Conservation (phyloP, 2,888 invertebrate genomes). For the Lasioglossum figueresi region DNA sequence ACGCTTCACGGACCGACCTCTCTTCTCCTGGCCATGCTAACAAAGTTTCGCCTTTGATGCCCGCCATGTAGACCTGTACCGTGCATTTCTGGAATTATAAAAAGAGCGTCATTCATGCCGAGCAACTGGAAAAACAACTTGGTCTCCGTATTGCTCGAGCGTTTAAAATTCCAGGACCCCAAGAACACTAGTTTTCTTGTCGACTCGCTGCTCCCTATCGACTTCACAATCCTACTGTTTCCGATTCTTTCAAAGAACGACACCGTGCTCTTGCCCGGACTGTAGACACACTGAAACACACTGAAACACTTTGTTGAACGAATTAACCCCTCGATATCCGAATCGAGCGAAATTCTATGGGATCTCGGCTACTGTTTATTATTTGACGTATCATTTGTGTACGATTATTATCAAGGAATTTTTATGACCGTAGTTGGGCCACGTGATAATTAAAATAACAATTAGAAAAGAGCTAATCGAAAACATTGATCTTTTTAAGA, state of each 20-base stretch:
- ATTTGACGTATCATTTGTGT: neutral
- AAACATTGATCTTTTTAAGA: no score
- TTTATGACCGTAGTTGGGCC: no score
- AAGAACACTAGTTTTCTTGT: neutral
- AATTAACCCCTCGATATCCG: no score
- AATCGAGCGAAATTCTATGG: neutral
- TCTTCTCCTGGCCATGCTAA: constrained; percentile 26
- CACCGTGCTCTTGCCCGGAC: neutral
- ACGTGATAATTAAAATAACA: no score
- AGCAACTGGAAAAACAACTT: constrained; percentile 17
- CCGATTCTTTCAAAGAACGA: neutral
- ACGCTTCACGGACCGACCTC: constrained; percentile 15
- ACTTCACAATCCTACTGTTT: neutral
- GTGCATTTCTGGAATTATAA: constrained; percentile 38
- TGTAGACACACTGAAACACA: no score
- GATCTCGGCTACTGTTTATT: neutral
- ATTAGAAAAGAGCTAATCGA: no score
- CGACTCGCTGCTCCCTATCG: neutral
- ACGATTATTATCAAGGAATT: no score
- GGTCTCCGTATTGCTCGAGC: neutral
- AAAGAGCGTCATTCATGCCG: constrained; percentile 19
- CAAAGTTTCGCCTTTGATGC: constrained; percentile 59
- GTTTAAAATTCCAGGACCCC: neutral
- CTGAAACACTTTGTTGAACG: neutral
- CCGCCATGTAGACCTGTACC: neutral